phyloP scores from a whole-genome alignment of 2,888 invertebrate species.

The Acleris sparsana region DNA sequence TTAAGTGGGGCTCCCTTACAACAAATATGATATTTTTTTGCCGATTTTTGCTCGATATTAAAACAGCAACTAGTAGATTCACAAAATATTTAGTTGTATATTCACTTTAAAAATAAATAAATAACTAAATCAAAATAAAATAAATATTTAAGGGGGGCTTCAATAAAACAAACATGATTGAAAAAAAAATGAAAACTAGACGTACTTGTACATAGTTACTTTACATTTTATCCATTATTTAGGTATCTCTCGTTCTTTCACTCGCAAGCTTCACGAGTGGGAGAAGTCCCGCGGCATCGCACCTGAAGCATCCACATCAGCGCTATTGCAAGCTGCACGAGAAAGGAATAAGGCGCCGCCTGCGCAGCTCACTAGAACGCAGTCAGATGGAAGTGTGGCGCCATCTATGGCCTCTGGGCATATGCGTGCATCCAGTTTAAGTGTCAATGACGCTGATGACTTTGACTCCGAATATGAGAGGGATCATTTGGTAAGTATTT shows the following conservation, averaged over 20 bases:
- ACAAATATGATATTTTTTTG: too few relatives aligned
- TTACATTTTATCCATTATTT: not conserved
- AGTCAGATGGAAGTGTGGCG: slow-evolving; percentile 90
- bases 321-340: slow-evolving; percentile 84
- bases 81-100: too few relatives aligned
- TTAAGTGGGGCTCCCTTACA: too few relatives aligned
- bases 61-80: too few relatives aligned
- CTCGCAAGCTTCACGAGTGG: slow-evolving; percentile 95
- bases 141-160: too few relatives aligned
- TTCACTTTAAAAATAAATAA: too few relatives aligned
- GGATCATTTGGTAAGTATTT: slow-evolving; percentile 65
- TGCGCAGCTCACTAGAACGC: slow-evolving; percentile 86
- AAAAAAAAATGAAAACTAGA: too few relatives aligned
- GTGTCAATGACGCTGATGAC: slow-evolving; percentile 88
- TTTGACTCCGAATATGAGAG: slow-evolving; percentile 82
- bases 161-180: too few relatives aligned
- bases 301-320: slow-evolving; percentile 93
- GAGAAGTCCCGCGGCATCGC: slow-evolving; percentile 94
- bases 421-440: slow-evolving; percentile 88
- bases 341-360: slow-evolving; percentile 59
- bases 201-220: too few relatives aligned
- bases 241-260: slow-evolving; percentile 93
- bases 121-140: too few relatives aligned
- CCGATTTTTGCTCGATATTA: too few relatives aligned
- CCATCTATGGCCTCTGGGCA: slow-evolving; percentile 83